Percentiles rank a stretch among this genome's conserved stretches.
Conservation (phyloP, 2,113 vertebrate species). For the Rynchops niger region DNA sequence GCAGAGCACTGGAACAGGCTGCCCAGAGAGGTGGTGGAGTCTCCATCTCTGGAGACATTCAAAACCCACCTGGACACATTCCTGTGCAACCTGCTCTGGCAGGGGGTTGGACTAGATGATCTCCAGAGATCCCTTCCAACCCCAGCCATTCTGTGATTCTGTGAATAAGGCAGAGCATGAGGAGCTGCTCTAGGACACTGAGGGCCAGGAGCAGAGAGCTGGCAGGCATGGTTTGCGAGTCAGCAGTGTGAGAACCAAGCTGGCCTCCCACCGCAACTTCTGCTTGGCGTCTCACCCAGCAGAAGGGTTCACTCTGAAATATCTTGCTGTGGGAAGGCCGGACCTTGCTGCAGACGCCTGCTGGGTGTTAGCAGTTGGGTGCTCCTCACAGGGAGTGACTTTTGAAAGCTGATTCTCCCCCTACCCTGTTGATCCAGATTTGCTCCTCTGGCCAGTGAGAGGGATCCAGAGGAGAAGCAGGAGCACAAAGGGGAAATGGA, state of each 20-base stretch:
- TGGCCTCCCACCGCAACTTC: not conserved
- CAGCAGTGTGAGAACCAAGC: not conserved
- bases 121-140: too few species aligned
- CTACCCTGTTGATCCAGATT: not conserved
- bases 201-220: not conserved
- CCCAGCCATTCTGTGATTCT: too few species aligned
- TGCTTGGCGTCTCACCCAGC: fast-evolving
- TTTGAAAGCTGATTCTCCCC: not conserved
- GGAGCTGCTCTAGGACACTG: not conserved
- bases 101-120: too few species aligned
- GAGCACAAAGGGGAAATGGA: not conserved
- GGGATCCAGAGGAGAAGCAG: not conserved
- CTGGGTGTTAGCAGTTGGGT: not conserved
- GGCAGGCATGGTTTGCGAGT: not conserved
- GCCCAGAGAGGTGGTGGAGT: too few species aligned
- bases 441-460: not conserved
- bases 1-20: too few species aligned
- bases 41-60: too few species aligned
- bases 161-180: not conserved
- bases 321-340: not conserved
- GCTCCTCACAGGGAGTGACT: not conserved
- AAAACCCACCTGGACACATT: too few species aligned
- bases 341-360: not conserved
- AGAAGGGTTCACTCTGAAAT: not conserved
- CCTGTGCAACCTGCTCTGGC: too few species aligned